These are phyloP conservation scores for Yponomeuta cagnagella DNA, from an alignment of 2,888 invertebrate species.

Conservation along the genomic window DNA sequence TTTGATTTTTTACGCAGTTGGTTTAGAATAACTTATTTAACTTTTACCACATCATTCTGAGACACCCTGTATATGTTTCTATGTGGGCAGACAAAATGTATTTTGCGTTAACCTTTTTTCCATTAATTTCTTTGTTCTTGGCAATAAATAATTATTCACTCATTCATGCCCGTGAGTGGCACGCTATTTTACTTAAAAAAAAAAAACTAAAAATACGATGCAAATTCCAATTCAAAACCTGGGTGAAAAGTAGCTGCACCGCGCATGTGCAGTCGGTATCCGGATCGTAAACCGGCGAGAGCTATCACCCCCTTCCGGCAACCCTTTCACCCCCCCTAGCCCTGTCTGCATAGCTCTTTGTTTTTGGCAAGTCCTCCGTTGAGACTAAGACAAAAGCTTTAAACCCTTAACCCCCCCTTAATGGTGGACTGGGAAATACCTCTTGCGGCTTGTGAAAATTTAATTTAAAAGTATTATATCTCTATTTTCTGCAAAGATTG, in stretches of 20 bases:
- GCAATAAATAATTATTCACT: too few species aligned
- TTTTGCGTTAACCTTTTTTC: too few species aligned
- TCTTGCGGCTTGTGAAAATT: slow-evolving; percentile 8
- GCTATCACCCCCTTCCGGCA: slow-evolving; percentile 33
- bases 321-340: slow-evolving; percentile 33
- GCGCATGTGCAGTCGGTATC: slow-evolving; percentile 69
- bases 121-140: too few species aligned
- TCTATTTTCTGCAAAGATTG: neutral
- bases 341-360: slow-evolving; percentile 65
- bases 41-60: too few species aligned
- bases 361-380: slow-evolving; percentile 59
- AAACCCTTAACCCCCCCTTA: neutral
- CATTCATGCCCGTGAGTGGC: too few species aligned
- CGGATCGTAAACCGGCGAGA: slow-evolving; percentile 70
- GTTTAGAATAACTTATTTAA: too few species aligned
- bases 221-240: slow-evolving; percentile 28
- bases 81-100: too few species aligned
- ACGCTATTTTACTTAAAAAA: too few species aligned
- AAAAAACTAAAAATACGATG: neutral
- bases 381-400: slow-evolving; percentile 37
- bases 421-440: slow-evolving; percentile 4
- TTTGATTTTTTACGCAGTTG: too few species aligned
- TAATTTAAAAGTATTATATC: slow-evolving; percentile 9
- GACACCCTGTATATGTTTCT: too few species aligned
- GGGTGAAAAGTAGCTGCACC: slow-evolving; percentile 39